These are phyloP conservation scores for Diorhabda carinulata DNA, from an alignment of 1,140 invertebrate genomes.

Conservation along the genomic window DNA sequence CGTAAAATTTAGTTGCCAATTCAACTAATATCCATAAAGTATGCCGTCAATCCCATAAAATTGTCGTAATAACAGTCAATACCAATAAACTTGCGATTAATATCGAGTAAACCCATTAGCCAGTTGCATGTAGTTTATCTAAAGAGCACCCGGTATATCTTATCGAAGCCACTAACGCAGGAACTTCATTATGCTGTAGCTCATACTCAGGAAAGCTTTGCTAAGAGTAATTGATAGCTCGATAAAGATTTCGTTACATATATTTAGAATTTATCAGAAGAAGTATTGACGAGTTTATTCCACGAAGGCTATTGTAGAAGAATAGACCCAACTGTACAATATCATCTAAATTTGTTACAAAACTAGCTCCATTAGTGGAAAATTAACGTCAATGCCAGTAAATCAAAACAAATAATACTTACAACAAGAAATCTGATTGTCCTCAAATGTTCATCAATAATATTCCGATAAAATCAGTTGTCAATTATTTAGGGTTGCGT, in stretches of 20 bases:
- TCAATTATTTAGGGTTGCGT: too few relatives aligned
- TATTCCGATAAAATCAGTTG: too few relatives aligned
- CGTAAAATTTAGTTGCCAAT: too few relatives aligned
- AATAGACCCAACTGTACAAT: too few relatives aligned
- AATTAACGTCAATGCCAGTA: too few relatives aligned
- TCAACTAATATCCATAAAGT: too few relatives aligned
- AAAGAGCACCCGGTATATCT: constrained; percentile 29
- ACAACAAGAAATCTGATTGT: too few relatives aligned
- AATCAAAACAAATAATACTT: too few relatives aligned
- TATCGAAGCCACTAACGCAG: constrained; percentile 20
- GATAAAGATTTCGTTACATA: constrained; percentile 35
- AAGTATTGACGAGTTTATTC: constrained; percentile 14
- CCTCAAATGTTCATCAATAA: too few relatives aligned
- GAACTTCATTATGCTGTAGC: constrained; percentile 32
- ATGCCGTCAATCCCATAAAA: neutral
- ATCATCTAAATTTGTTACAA: too few relatives aligned
- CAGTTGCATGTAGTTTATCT: constrained; percentile 32
- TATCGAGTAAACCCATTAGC: constrained; percentile 33
- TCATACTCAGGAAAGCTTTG: constrained; percentile 23
- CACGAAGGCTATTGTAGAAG: too few relatives aligned
- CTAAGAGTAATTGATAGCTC: constrained; percentile 33
- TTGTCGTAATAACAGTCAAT: constrained; percentile 27
- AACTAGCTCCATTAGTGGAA: too few relatives aligned
- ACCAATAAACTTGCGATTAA: constrained; percentile 28
- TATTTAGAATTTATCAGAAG: constrained; percentile 30